Percentiles rank a stretch among this genome's conserved stretches.
These are phyloP conservation scores for Heliconius hewitsoni DNA, from an alignment of 1,140 invertebrate genomes.

Conservation along the genomic window DNA sequence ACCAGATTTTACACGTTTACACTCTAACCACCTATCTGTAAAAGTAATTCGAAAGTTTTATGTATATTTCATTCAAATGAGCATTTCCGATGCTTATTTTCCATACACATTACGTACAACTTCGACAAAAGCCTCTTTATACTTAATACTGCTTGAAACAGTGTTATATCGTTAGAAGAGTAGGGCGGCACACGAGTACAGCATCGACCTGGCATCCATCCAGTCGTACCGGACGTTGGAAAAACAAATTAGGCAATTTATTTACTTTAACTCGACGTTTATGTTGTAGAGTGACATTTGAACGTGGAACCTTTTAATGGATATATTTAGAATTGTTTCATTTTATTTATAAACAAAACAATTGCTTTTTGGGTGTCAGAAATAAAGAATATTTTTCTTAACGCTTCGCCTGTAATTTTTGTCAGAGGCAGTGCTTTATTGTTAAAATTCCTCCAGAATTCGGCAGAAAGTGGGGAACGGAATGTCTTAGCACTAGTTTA, in stretches of 20 bases:
- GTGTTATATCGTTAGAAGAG: neutral
- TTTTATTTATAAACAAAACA: neutral
- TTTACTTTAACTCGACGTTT: neutral
- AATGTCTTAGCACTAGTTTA: too few species aligned
- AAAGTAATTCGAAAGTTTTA: neutral
- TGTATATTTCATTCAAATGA: neutral
- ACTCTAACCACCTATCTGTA: too few species aligned
- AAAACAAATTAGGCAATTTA: conserved; percentile 3
- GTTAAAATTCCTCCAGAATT: too few species aligned
- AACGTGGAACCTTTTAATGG: neutral
- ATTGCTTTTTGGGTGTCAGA: neutral
- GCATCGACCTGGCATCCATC: neutral
- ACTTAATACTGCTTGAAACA: neutral
- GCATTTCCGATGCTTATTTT: neutral
- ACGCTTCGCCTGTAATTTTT: too few species aligned
- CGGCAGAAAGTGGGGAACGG: too few species aligned
- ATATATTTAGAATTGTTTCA: neutral
- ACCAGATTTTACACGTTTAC: too few species aligned
- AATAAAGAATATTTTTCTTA: too few species aligned
- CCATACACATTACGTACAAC: neutral
- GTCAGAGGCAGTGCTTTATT: too few species aligned
- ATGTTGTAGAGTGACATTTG: neutral
- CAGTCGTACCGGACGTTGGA: neutral
- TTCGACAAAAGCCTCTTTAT: neutral
- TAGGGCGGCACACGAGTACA: neutral